phyloP scores from a whole-genome alignment of 2,888 invertebrate genomes.

The Drosophila falleni region DNA sequence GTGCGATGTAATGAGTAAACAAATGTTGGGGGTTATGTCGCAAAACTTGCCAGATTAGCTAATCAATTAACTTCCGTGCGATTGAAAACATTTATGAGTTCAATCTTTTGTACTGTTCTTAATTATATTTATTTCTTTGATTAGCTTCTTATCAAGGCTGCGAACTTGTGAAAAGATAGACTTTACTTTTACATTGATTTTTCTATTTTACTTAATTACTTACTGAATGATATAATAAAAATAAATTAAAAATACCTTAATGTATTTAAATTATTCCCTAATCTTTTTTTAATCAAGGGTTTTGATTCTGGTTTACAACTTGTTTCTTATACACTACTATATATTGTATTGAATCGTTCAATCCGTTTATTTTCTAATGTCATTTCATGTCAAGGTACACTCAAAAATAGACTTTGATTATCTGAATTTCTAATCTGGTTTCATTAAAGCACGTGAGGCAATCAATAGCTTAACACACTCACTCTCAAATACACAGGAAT shows the following conservation, averaged over 20 bases:
- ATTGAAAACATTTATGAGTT: slow-evolving; percentile 1
- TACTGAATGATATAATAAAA: too few relatives aligned
- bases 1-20: slow-evolving; percentile 8
- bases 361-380: slow-evolving; percentile 3
- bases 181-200: too few relatives aligned
- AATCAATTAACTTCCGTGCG: slow-evolving; percentile 11
- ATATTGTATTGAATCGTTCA: neutral
- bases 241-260: too few relatives aligned
- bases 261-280: too few relatives aligned
- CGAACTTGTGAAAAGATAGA: too few relatives aligned
- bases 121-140: neutral
- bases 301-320: too few relatives aligned
- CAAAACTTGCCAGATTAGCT: neutral
- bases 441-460: slow-evolving; percentile 35
- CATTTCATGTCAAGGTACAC: slow-evolving; percentile 5
- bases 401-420: slow-evolving; percentile 13
- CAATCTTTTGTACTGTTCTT: neutral
- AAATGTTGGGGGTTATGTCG: slow-evolving; percentile 5
- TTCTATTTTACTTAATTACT: too few relatives aligned
- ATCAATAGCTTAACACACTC: neutral
- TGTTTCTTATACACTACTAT: too few relatives aligned
- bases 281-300: too few relatives aligned
- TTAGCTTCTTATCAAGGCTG: neutral
- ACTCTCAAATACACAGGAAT: neutral
- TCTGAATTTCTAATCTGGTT: slow-evolving; percentile 15